Conservation (phyloP, 2,797 vertebrate species). For the Lacerta viridis region DNA sequence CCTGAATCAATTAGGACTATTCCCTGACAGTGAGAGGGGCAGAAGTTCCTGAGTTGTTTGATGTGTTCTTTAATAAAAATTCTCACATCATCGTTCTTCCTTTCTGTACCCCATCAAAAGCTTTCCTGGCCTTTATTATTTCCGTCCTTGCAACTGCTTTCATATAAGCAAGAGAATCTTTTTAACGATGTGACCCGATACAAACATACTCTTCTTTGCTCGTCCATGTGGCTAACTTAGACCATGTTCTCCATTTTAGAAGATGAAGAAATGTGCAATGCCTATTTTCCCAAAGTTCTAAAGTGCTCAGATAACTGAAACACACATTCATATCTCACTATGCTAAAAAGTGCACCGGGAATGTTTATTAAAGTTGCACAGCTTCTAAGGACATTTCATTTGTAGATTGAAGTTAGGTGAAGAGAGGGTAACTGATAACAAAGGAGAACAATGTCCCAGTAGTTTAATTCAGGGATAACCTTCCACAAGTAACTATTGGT, state of each 20-base stretch:
- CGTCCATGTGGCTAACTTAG: neutral
- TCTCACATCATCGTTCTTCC: conserved; percentile 55
- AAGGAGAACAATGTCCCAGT: neutral
- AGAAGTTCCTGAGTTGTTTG: conserved; percentile 46
- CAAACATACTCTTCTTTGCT: neutral
- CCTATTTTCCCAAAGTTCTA: neutral
- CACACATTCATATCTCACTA: neutral
- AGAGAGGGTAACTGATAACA: neutral
- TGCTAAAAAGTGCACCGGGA: neutral
- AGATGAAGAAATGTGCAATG: neutral
- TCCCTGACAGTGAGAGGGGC: conserved; percentile 49
- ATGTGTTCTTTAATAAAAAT: conserved; percentile 6
- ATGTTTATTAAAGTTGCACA: neutral
- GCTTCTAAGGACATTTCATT: neutral
- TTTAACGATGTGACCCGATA: neutral
- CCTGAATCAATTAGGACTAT: conserved; percentile 58
- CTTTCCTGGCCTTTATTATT: conserved; percentile 47
- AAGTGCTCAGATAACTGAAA: neutral
- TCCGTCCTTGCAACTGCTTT: neutral
- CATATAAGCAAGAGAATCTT: neutral
- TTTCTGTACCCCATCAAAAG: conserved; percentile 37
- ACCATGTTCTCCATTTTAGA: neutral
- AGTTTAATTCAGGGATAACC: too few species aligned
- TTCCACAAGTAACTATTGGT: too few species aligned
- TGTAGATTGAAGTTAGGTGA: neutral